phyloP scores from a whole-genome alignment of 2,797 vertebrate genomes.

The Neomorphus geoffroyi region DNA sequence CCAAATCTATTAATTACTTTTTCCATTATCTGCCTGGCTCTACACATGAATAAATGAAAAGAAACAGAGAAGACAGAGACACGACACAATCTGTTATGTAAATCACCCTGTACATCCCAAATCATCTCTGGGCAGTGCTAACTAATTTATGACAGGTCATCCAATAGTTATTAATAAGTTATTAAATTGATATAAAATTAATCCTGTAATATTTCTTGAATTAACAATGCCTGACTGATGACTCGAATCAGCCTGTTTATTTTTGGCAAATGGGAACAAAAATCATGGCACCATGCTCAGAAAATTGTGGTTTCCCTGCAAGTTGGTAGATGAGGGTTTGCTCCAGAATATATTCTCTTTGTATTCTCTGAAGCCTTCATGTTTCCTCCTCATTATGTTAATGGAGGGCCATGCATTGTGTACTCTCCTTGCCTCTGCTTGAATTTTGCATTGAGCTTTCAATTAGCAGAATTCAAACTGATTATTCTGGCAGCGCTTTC shows the following conservation, averaged over 20 bases:
- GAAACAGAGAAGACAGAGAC: not conserved
- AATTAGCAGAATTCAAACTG: constrained; percentile 46
- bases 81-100: not conserved
- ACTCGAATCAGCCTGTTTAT: not conserved
- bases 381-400: not conserved
- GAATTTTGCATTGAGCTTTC: constrained; percentile 44
- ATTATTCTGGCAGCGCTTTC: constrained; percentile 38
- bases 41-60: constrained; percentile 56
- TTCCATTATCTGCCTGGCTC: constrained; percentile 14
- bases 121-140: not conserved
- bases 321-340: fast-evolving
- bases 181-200: constrained; percentile 9
- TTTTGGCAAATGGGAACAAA: not conserved
- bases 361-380: fast-evolving
- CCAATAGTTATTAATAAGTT: constrained; percentile 32
- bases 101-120: not conserved
- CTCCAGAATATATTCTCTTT: too few species aligned
- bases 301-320: not conserved
- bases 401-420: not conserved
- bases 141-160: constrained; percentile 14
- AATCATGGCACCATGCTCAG: not conserved
- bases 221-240: not conserved
- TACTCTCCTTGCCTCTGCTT: not conserved
- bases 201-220: not conserved
- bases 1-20: constrained; percentile 52